phyloP scores from a whole-genome alignment of 1,140 invertebrate species.

The Charaxes varanes region DNA sequence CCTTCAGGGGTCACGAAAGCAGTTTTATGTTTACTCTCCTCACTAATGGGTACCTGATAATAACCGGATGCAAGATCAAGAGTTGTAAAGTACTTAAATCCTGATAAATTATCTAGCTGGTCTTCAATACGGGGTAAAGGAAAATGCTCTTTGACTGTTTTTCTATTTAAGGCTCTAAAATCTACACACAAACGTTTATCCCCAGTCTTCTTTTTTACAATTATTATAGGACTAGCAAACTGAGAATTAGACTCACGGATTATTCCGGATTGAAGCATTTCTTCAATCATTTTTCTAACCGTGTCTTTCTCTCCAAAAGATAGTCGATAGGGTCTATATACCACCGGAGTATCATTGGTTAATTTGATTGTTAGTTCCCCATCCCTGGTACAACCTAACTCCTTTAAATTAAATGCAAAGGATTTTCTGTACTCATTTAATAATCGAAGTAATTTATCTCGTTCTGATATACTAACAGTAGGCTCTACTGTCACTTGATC shows the following conservation, averaged over 20 bases:
- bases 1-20: conserved; percentile 3
- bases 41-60: conserved; percentile 2
- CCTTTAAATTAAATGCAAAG: not conserved
- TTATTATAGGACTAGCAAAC: conserved; percentile 4
- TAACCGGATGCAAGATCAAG: conserved; percentile 3
- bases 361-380: conserved; percentile 1
- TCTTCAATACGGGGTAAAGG: conserved; percentile 8
- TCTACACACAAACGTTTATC: conserved; percentile 5
- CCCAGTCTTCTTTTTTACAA: conserved; percentile 4
- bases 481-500: too few species aligned
- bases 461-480: too few species aligned
- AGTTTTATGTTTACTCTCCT: not conserved
- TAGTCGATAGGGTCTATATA: conserved; percentile 4
- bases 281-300: not conserved
- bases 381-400: not conserved
- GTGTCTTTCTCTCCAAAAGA: not conserved
- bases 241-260: conserved; percentile 1
- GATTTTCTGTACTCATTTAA: not conserved
- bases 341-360: not conserved
- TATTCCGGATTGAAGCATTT: not conserved
- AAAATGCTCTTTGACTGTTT: conserved; percentile 2
- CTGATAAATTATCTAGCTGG: conserved; percentile 1
- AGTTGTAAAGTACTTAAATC: not conserved
- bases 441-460: too few species aligned
- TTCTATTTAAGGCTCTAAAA: conserved; percentile 6